Evolutionary conservation across 2,113 vertebrate species (phyloP).

Genomic region (Machaerirhynchus nigripectus): DNA sequence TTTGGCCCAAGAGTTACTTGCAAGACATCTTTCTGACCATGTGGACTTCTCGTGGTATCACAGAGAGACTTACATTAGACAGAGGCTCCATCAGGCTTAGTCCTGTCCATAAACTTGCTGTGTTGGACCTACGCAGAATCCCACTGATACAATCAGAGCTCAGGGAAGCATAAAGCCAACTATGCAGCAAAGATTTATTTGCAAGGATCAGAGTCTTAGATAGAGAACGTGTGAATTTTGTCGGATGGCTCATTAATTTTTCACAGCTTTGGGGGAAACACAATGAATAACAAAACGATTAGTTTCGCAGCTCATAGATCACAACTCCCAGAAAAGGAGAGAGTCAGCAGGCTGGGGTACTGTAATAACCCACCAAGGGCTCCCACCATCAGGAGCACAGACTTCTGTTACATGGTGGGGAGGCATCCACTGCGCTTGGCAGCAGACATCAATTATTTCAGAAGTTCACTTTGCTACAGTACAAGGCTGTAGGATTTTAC

Average conservation of each 20-base stretch:
- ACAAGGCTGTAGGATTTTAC: background rate
- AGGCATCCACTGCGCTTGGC: background rate
- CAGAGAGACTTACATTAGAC: background rate
- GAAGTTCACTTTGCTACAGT: background rate
- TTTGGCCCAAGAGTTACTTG: background rate
- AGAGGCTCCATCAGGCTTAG: background rate
- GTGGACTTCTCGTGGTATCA: too few relatives aligned
- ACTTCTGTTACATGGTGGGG: background rate
- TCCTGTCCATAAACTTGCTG: background rate
- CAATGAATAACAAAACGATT: background rate
- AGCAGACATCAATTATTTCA: background rate
- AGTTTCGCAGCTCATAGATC: background rate
- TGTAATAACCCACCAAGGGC: background rate
- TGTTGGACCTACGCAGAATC: background rate
- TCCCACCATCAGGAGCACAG: background rate
- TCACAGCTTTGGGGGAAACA: background rate
- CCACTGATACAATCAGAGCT: background rate
- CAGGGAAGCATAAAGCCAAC: background rate
- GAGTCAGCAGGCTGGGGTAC: accelerated
- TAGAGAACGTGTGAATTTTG: background rate
- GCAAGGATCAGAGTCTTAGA: background rate
- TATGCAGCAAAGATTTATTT: background rate
- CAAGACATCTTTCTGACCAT: background rate
- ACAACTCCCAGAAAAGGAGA: background rate
- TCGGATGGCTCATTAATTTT: background rate